Evolutionary conservation across 2,888 invertebrate genomes (phyloP), one percentile per base, ranked within the genome.

Genomic region (Arctia plantaginis): DNA sequence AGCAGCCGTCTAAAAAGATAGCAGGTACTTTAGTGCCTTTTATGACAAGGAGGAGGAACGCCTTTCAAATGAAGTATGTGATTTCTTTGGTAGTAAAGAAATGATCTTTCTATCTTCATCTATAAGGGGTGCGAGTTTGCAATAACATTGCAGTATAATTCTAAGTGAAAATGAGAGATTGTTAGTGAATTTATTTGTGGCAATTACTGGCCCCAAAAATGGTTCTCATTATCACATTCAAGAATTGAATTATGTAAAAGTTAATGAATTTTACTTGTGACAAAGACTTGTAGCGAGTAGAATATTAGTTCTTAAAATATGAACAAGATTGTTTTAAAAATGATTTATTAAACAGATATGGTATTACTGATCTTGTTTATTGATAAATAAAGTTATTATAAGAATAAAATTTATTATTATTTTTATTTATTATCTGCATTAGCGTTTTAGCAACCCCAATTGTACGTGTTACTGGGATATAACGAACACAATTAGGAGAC

Each of bases 261-360:
- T 66, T 67, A 51, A 71, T 75, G 39, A 67, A 78, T 80, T 75
- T 73, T 74, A 75, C 81, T 80, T 84, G 84, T 83, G 84, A 83
- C 84, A 84, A 80, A 83, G 73, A 83, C 82, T 81, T 80, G 71
- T 83, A 82, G 82, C 74, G 77, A 27, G 80, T 80, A 84, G 76
- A 77, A 80, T 76, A 76, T 83, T 77, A 71, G 39, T 69, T 77
- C 80, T 81, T 76, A 74, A 77, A 76, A 79, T 82, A 80, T 80
- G 80, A 69, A 62, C 75, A 76, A 62, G 66, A 77, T 77, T 81
- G 83, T 84, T 82, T 81, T 78, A 74, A 77, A 69, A 78, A 80
- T 80, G 77, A 82, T 82, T 83, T 83, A 83, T 84, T 84, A 80
- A 80, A 83, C 75, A 79, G 75, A 76, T 78, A 81, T 47, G 77